Base-by-base conservation (phyloP, 2,888 invertebrate species). In the Acleris emargana region DNA sequence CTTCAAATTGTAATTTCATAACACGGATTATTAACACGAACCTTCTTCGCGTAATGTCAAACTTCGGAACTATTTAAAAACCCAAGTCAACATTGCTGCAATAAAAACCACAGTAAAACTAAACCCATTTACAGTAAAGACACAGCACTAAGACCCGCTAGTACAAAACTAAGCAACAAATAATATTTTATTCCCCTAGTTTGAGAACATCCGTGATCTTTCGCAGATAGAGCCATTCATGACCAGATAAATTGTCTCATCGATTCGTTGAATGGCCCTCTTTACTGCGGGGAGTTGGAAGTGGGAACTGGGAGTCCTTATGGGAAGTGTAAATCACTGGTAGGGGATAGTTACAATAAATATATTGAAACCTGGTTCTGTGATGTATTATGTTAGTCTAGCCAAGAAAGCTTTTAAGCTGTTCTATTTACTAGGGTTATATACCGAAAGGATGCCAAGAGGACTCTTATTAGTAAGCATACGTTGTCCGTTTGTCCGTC, bases 181-280 rank as follows among this genome's bases (percentile, higher is more conserved):
- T 18, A 18, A 54, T 58, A 52, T 53, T 60, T 54, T 64, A 49
- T 28, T 38, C 49, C 54, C 9, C 18, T 20, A 20, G 17, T 20
- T 4, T 2, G 13, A 20, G 3, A 45, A 25, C 25, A 43, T 50
- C 51, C 66, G 66, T 66, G 66, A 66, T 61, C 32, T 61, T 61
- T 55, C 20, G 43, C n/a, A 51, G 32, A 66, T 66, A 61, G 55
- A 61, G 57, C 60, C 47, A 66, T 61, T 66, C 51, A 61, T 42
- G 60, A 17, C 18, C 38, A 57, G 57, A 61, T 57, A 61, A 61
- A 66, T 66, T 51, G 60, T 52, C 32, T 55, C 57, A 66, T 66
- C 57, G 66, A 66, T 66, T 52, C 51, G 20, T 45, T 55, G 45
- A 57, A 66, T 57, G 57, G 50, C 45, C 53, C 20, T 18, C 58